Conservation (phyloP, 2,113 vertebrate genomes). For the Sorex fumeus region DNA sequence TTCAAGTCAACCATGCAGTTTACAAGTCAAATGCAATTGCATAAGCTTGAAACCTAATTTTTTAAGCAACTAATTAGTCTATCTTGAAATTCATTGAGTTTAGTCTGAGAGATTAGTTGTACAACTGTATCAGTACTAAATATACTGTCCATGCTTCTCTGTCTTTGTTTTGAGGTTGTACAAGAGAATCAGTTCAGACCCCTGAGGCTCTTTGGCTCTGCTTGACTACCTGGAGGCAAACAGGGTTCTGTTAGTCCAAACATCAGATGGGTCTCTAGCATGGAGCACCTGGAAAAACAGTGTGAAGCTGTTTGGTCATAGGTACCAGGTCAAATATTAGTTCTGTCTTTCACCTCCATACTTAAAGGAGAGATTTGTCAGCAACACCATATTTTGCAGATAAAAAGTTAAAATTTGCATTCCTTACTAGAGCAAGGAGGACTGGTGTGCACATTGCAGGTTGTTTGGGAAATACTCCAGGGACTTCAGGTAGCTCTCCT, state of each 20-base stretch:
- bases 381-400: slow-evolving; percentile 43
- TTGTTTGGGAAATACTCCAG: slow-evolving; percentile 60
- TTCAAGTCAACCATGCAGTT: slow-evolving; percentile 64
- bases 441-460: slow-evolving; percentile 5
- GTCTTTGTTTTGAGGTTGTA: slow-evolving; percentile 5
- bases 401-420: slow-evolving; percentile 50
- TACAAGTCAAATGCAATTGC: slow-evolving; percentile 58
- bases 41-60: slow-evolving; percentile 40
- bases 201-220: slow-evolving; percentile 24
- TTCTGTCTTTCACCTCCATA: background rate
- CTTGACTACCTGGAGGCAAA: slow-evolving; percentile 21
- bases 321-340: slow-evolving; percentile 33
- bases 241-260: background rate
- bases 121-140: slow-evolving; percentile 11
- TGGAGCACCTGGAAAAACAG: slow-evolving; percentile 20
- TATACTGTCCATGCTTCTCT: background rate
- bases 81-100: slow-evolving; percentile 55
- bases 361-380: slow-evolving; percentile 55
- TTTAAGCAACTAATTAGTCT: background rate
- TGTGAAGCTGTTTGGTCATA: slow-evolving; percentile 14
- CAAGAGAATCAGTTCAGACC: slow-evolving; percentile 9
- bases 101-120: slow-evolving; percentile 14
- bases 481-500: slow-evolving; percentile 65
- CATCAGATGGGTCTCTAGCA: background rate
- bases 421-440: background rate